These are phyloP conservation scores for Labeo rohita DNA, from an alignment of 2,113 vertebrate genomes.

Conservation along the genomic window DNA sequence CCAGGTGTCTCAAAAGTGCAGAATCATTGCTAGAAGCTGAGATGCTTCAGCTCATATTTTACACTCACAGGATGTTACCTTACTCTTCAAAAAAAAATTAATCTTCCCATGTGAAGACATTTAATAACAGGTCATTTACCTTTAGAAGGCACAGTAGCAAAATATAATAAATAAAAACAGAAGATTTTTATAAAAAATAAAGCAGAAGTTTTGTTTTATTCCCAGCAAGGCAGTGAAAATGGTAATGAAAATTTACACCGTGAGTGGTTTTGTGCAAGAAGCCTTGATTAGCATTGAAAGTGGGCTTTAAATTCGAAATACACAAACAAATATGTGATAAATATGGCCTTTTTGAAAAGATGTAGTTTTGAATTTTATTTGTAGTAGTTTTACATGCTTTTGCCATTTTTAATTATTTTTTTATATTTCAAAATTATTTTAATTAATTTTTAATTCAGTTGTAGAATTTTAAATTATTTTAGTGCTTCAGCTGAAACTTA, in stretches of 20 bases:
- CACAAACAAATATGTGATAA: neutral
- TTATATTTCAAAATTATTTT: too few relatives aligned
- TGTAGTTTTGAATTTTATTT: too few relatives aligned
- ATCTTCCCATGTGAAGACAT: neutral
- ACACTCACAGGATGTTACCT: neutral
- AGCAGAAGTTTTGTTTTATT: neutral
- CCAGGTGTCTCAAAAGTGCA: conserved; percentile 70
- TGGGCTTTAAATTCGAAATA: neutral
- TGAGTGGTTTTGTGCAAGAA: neutral
- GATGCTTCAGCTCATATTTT: neutral
- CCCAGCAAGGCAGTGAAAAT: neutral
- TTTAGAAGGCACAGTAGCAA: neutral
- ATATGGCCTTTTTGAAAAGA: neutral
- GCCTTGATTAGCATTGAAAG: neutral
- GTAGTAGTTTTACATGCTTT: too few relatives aligned
- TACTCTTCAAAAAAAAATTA: neutral
- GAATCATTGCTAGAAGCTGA: neutral
- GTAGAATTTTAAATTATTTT: neutral
- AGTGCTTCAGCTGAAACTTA: neutral
- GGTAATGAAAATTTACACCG: neutral
- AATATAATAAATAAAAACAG: neutral
- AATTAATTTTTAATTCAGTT: neutral
- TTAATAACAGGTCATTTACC: neutral
- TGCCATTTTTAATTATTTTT: too few relatives aligned
- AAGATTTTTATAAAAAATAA: too few relatives aligned